These are phyloP conservation scores for Perizoma affinitatum DNA, from an alignment of 2,888 invertebrate species.

Conservation along the genomic window DNA sequence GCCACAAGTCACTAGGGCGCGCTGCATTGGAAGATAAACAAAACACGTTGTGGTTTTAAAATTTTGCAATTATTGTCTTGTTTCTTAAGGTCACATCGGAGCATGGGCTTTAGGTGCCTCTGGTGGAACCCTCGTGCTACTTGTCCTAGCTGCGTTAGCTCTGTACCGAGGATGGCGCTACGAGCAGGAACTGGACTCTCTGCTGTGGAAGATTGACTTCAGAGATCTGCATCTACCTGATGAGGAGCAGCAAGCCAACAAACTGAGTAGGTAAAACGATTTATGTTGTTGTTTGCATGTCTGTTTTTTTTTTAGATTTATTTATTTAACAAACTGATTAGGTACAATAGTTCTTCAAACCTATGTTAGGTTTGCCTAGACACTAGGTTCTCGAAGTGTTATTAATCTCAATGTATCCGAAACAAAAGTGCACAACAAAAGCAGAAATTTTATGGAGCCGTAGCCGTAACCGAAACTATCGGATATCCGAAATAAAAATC, in stretches of 20 bases:
- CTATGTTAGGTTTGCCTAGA: no score
- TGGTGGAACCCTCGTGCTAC: slow-evolving; percentile 88
- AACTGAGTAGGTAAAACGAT: slow-evolving; percentile 83
- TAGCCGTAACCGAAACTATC: no score
- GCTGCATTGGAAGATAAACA: no score
- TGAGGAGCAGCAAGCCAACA: slow-evolving; percentile 75
- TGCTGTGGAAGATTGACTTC: slow-evolving; percentile 97
- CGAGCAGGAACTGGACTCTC: slow-evolving; percentile 95
- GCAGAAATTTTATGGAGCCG: no score
- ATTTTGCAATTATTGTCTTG: not conserved
- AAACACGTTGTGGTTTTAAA: not conserved
- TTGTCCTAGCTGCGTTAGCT: slow-evolving; percentile 89
- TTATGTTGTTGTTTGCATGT: slow-evolving; percentile 74
- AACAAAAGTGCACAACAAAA: no score
- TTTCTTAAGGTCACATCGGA: slow-evolving; percentile 88
- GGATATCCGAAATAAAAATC: no score
- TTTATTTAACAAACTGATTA: no score
- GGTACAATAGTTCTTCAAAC: no score
- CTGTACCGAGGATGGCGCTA: slow-evolving; percentile 96
- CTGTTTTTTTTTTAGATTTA: slow-evolving; percentile 13
- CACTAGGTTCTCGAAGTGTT: no score
- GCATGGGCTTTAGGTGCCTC: slow-evolving; percentile 93
- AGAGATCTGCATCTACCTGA: slow-evolving; percentile 91
- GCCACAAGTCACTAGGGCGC: no score
- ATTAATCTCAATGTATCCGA: no score